Base-by-base conservation (phyloP, 2,888 invertebrate genomes). In the Nudaria mundana region DNA sequence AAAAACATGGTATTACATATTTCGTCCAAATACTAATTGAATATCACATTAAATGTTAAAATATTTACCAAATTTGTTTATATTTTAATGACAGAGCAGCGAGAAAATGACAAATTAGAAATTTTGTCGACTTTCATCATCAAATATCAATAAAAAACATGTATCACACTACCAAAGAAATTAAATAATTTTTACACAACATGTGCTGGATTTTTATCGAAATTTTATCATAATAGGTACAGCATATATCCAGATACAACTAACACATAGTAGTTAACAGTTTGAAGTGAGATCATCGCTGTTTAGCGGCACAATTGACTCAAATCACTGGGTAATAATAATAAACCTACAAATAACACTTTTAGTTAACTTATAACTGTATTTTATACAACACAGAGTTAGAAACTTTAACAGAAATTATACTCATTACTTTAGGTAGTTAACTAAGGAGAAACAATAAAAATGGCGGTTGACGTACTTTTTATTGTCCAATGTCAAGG, bases 281-380 rank as follows among this genome's bases (percentile, higher is more conserved):
- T 72, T 20, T 69, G 63, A 63, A 66, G 74, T 76, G 86, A 87
- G 87, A 87, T 87, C 87, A 83, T 80, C 70, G 77, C 82, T 46
- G 53, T 60, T 64, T 58, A 71, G 79, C 76, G 68, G 68, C 63
- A 76, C 75, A 81, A 81, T 81, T 83, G 80, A 83, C 82, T 82
- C 81, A 76, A 77, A 74, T 73, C 80, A 81, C 80, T 76, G 72
- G 66, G 76, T n/a, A n/a, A n/a, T n/a, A n/a, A n/a, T n/a, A n/a
- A n/a, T 71, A 66, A 66, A 63, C 65, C 72, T 76, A 82, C 57
- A 45, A 59, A n/a, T n/a, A 48, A 73, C 65, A 69, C 54, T 56
- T 66, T 65, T 58, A 66, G 61, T 63, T 55, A 50, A 65, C 58
- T 66, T 66, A 72, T 60, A 61, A 62, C 66, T 66, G 66, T 61